Percentiles rank a stretch among this genome's conserved stretches.
These are phyloP conservation scores for Phainopepla nitens DNA, from an alignment of 2,113 vertebrate species.

Conservation along the genomic window DNA sequence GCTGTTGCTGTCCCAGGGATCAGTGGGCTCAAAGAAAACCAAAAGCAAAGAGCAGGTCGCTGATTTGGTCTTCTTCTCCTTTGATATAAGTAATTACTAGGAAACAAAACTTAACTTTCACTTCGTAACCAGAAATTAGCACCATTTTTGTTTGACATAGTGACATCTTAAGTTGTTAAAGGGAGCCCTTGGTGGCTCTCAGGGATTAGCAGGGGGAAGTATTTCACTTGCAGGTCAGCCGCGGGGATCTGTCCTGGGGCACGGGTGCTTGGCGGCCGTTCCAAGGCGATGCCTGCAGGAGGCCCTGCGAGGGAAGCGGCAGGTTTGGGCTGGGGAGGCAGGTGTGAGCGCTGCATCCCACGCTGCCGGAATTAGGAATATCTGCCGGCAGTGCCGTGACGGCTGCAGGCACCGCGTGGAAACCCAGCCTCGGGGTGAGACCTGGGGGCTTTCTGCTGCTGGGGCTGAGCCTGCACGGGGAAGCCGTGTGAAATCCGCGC, in stretches of 20 bases:
- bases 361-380: not conserved
- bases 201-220: not conserved
- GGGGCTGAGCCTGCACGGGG: not conserved
- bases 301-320: not conserved
- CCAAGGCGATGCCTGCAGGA: not conserved
- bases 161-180: not conserved
- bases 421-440: not conserved
- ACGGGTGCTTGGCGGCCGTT: not conserved
- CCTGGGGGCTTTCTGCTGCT: not conserved
- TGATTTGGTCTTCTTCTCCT: not conserved
- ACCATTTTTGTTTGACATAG: not conserved
- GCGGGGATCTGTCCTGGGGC: accelerated
- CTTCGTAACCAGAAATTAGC: not conserved
- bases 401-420: not conserved
- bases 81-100: slow-evolving; percentile 12
- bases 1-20: not conserved
- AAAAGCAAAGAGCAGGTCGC: not conserved
- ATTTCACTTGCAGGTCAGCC: not conserved
- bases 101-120: not conserved
- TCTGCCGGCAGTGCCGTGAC: not conserved
- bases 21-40: not conserved
- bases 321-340: not conserved
- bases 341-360: not conserved
- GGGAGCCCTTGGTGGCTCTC: not conserved
- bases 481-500: accelerated